A percentile compares a stretch with the other conserved stretches of the same genome.
Evolutionary conservation across 2,888 invertebrate genomes (phyloP).

Genomic region (Lasioglossum morio): DNA sequence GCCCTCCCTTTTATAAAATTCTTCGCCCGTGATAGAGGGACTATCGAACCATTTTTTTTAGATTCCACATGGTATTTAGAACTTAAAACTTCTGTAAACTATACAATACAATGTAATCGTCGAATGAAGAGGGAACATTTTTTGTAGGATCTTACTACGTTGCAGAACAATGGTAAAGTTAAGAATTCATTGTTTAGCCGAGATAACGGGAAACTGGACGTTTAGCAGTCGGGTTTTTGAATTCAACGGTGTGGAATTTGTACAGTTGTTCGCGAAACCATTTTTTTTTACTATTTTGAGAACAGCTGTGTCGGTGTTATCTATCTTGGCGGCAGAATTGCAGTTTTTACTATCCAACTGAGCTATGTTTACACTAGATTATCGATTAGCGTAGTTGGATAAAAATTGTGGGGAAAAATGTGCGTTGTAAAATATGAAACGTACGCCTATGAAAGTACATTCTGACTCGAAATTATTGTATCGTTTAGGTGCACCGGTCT

Average conservation of each 20-base stretch:
- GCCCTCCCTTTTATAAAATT: background rate
- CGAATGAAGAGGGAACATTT: background rate
- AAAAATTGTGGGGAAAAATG: background rate
- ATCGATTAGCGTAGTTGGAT: background rate
- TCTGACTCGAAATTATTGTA: slow-evolving; percentile 48
- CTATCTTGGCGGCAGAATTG: no score
- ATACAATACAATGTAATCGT: background rate
- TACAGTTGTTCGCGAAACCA: background rate
- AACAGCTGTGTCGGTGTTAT: background rate
- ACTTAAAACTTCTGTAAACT: background rate
- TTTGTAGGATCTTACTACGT: background rate
- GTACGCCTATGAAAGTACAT: slow-evolving; percentile 61
- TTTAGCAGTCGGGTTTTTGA: background rate
- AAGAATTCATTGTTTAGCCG: background rate
- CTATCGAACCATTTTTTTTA: background rate
- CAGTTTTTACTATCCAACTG: background rate
- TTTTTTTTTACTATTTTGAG: background rate
- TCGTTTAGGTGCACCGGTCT: background rate
- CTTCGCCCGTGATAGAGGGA: background rate
- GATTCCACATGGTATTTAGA: background rate
- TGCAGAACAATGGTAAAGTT: background rate
- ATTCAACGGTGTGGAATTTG: background rate
- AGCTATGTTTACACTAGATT: background rate
- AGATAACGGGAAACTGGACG: background rate
- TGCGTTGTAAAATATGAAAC: slow-evolving; percentile 22